Evolutionary conservation across 2,888 invertebrate species (phyloP), one percentile per base, ranked within the genome.

Genomic region (Andrena camellia): DNA sequence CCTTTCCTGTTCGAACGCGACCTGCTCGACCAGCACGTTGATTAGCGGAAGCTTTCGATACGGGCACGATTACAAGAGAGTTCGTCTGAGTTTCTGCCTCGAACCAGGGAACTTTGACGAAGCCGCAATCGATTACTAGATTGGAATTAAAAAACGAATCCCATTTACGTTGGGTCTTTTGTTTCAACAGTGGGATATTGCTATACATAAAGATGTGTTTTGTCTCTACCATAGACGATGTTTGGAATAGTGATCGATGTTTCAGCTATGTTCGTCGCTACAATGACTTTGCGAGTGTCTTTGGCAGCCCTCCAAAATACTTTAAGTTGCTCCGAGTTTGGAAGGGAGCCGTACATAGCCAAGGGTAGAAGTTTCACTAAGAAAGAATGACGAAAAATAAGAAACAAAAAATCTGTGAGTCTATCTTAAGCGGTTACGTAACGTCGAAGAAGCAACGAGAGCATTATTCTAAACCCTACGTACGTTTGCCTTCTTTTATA

Each of bases 231-330:
- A 94, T 98, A 98, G 42, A 97, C 97, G 84, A 99, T 96, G 31
- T 99, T 99, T 3, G 97, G 97, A 90, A 99, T 98, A 0, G 99
- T 99, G 23, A 99, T 96, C 0, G 99, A 99, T 0, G 99, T 98
- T 94, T 99, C 99, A 0, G 99, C 99, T 71, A 99, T 97, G 92
- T 99, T 99, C 0, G 99, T 99, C 0, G 99, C 97, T 4, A 99
- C 95, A 0, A 99, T 96, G 29, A 99, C 96, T 94, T 99, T 99
- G 35, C 99, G 95, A 0, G 96, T 96, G 48, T 96, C 96, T 83
- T 96, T 95, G 7, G 96, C 95, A 0, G 96, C 95, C 10, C 95
- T 95, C 89, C 97, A 96, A 93, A 99, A 99, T 0, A 97, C 98
- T 91, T 97, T 97, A 78, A 98, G 93, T 93, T 98, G 97, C 82